Evolutionary conservation across 2,113 vertebrate genomes (phyloP).

Genomic region (Pycnonotus jocosus): DNA sequence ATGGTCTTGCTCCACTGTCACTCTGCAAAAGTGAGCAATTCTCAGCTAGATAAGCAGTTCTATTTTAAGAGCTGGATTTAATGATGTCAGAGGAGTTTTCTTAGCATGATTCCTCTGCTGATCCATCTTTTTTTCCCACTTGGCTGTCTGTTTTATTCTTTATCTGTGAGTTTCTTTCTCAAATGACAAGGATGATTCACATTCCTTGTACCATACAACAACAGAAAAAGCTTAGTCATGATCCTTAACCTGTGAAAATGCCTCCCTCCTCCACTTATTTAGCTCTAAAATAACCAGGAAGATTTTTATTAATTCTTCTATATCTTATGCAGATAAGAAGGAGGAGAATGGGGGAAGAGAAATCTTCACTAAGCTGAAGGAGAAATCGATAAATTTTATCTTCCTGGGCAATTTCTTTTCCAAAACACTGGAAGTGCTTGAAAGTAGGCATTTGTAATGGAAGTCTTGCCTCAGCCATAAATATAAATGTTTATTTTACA

Average conservation of each 20-base stretch:
- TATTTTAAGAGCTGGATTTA: conserved; percentile 29
- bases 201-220: background rate
- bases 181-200: conserved; percentile 33
- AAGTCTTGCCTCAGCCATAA: background rate
- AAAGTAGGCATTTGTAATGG: background rate
- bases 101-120: conserved; percentile 32
- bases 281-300: conserved; percentile 16
- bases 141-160: background rate
- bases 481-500: background rate
- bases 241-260: conserved; percentile 8
- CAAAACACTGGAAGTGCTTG: background rate
- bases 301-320: background rate
- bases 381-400: background rate
- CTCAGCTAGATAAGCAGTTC: background rate
- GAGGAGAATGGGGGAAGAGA: background rate
- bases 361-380: background rate
- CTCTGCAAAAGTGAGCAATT: background rate
- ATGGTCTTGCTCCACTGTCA: background rate
- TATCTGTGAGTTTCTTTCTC: background rate
- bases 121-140: conserved; percentile 42
- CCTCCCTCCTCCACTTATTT: background rate
- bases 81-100: conserved; percentile 35
- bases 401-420: background rate
- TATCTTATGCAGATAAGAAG: background rate
- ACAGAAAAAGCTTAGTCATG: conserved; percentile 17